Evolutionary conservation across 2,113 vertebrate genomes (phyloP), one percentile per base, ranked within the genome.

Genomic region (Madoqua kirkii): DNA sequence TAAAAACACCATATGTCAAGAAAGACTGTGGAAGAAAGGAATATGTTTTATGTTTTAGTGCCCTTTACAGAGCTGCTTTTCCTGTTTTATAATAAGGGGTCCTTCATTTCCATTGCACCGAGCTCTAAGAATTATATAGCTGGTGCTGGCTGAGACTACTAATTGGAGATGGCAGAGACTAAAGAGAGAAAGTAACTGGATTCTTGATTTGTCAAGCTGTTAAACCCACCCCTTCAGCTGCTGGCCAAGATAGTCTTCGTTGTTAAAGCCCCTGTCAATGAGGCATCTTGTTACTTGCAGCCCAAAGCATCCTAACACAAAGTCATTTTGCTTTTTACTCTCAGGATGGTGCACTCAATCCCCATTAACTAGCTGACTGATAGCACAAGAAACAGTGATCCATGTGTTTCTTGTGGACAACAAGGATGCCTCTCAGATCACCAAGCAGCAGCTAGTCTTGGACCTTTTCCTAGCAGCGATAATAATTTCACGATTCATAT

Each of bases 381-480:
- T 3, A 31, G 59, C 27, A 14, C 13, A 10, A 5, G 54, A 27
- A 55, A 54, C n/a, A 40, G 50, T 6, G 7, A 50, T 7, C 13
- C 10, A 0, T 3, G 0, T 3, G 11, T 15, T 48, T 55, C 27
- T 27, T 40, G 10, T 1, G 5, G 82, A 52, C 82, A 3, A 19
- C 50, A 67, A 40, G 76, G 45, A 7, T 13, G 17, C 29, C 8
- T 9, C 40, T 29, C 48, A 14, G 40, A 17, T 33, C 54, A n/a
- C 84, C 57, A 7, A 78, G 27, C 12, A 14, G n/a, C n/a, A 15
- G 21, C 14, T 10, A n/a, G 43, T 5, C 74, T 16, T 4, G 16
- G 45, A 17, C 52, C 13, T 60, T 54, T 45, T 2, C 50, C 17
- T 74, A 14, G 57, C 2, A 15, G 52, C 21, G n/a, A 23, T 27